Evolutionary conservation across 2,888 invertebrate species (phyloP), one percentile per base, ranked within the genome.

Genomic region (Philonicus albiceps): DNA sequence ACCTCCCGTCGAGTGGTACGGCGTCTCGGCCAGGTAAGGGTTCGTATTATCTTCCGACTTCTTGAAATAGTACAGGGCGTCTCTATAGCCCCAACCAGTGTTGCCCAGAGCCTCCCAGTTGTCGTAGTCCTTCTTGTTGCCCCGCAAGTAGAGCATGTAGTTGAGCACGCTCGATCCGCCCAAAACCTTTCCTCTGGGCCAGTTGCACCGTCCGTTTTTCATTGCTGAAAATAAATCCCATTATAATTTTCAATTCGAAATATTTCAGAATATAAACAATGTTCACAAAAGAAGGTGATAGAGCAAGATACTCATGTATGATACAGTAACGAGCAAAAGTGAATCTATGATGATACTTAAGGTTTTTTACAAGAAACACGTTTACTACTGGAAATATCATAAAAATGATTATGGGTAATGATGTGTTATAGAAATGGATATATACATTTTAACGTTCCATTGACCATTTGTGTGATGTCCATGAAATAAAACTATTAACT

Each of bases 1-100:
- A 0, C 97, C 97, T 0, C 97, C 97, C 0, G 94, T 95, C 3
- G 95, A 94, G 89, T 97, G 97, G 89, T 96, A 97, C 0, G 95
- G 95, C 0, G 97, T 97, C 86, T 95, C 93, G 0, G 96, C 94
- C 87, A 98, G 91, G 90, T 96, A 97, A 0, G 97, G 97, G 91
- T 97, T 98, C 89, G 95, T 94, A 89, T 97, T 98, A 92, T 98
- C 97, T 93, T 98, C 98, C 0, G 97, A 97, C 91, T 98, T 98
- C 91, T 97, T 97, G 91, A 97, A 97, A 90, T 97, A 97, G 89
- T 96, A 94, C 8, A 97, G 92, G 0, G 95, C 96, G 88, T 97
- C 96, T 84, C 95, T 94, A 89, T 95, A 96, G 4, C 96, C 95
- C 98, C 98, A 98, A 0, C 98, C 98, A 1, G 95, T 94, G 90